Evolutionary conservation across 1,140 invertebrate genomes (phyloP).

Genomic region (Lucilia cuprina): DNA sequence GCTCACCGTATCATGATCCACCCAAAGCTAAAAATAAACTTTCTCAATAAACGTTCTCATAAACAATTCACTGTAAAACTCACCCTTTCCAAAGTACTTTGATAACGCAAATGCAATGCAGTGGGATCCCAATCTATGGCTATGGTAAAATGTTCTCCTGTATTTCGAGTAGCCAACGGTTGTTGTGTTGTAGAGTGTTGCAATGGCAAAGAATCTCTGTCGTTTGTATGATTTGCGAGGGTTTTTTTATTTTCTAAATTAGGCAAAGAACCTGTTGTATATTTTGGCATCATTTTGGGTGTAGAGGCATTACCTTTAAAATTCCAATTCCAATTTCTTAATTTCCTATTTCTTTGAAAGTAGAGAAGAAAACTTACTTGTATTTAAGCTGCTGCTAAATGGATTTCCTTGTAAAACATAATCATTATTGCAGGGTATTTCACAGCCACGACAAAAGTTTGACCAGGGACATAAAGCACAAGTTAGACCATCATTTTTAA

Average conservation of each 20-base stretch:
- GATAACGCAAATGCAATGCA: constrained; percentile 86
- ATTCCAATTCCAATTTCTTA: neutral
- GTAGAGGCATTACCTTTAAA: constrained; percentile 49
- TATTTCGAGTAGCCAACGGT: constrained; percentile 51
- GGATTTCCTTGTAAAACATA: constrained; percentile 58
- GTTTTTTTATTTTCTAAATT: constrained; percentile 53
- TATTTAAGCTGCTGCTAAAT: constrained; percentile 45
- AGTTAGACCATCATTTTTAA: constrained; percentile 73
- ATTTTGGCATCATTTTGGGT: constrained; percentile 53
- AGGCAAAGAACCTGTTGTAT: constrained; percentile 49
- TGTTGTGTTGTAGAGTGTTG: constrained; percentile 46
- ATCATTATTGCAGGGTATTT: constrained; percentile 73
- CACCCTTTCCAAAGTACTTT: constrained; percentile 80
- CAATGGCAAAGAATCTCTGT: constrained; percentile 7
- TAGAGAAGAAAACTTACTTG: constrained; percentile 44
- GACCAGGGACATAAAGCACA: constrained; percentile 87
- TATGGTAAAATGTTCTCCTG: constrained; percentile 58
- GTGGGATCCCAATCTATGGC: constrained; percentile 81
- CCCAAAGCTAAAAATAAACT: constrained; percentile 66
- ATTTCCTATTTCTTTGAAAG: neutral
- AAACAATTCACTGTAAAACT: constrained; percentile 34
- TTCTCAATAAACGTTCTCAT: neutral
- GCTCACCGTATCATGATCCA: constrained; percentile 76
- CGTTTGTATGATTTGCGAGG: constrained; percentile 45
- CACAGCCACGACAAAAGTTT: constrained; percentile 84